A percentile compares a stretch with the other conserved stretches of the same genome.
These are phyloP conservation scores for Margarornis squamiger DNA, from an alignment of 2,797 vertebrate genomes.

Conservation along the genomic window DNA sequence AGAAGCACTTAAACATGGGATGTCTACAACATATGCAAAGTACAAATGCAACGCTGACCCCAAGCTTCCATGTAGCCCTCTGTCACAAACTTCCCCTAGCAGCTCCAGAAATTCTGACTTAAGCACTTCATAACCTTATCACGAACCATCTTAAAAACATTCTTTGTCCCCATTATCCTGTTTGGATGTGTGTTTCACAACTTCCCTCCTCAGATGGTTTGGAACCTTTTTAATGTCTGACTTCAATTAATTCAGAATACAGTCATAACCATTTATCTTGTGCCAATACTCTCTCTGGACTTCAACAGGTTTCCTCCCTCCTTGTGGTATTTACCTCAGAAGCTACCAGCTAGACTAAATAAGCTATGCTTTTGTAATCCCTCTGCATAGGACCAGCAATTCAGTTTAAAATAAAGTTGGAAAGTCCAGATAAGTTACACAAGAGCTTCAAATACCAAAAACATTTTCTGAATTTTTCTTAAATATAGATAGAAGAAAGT, in stretches of 20 bases:
- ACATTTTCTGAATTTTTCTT: neutral
- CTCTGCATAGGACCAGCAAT: neutral
- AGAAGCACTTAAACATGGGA: neutral
- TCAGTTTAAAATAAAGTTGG: neutral
- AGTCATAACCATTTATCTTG: slow-evolving; percentile 37
- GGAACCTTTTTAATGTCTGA: slow-evolving; percentile 46
- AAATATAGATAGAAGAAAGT: neutral
- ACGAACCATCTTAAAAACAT: slow-evolving; percentile 23
- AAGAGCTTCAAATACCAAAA: neutral
- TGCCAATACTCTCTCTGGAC: slow-evolving; percentile 30
- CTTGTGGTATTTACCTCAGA: neutral
- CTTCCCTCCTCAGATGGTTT: slow-evolving; percentile 20
- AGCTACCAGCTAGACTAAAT: slow-evolving; percentile 53
- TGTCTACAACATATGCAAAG: rapidly evolving
- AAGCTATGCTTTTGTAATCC: neutral
- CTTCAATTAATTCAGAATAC: slow-evolving; percentile 49
- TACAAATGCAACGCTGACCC: neutral
- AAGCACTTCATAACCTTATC: neutral
- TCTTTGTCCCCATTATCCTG: slow-evolving; percentile 60
- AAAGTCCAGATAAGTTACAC: neutral
- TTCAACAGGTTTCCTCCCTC: slow-evolving; percentile 55
- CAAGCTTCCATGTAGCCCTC: neutral
- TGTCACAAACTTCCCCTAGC: neutral
- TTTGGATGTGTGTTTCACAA: slow-evolving; percentile 40
- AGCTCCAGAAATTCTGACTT: neutral